A percentile compares a stretch with the other conserved stretches of the same genome.
Conservation (phyloP, 2,797 vertebrate genomes). For the Paramormyrops hopkinsi region DNA sequence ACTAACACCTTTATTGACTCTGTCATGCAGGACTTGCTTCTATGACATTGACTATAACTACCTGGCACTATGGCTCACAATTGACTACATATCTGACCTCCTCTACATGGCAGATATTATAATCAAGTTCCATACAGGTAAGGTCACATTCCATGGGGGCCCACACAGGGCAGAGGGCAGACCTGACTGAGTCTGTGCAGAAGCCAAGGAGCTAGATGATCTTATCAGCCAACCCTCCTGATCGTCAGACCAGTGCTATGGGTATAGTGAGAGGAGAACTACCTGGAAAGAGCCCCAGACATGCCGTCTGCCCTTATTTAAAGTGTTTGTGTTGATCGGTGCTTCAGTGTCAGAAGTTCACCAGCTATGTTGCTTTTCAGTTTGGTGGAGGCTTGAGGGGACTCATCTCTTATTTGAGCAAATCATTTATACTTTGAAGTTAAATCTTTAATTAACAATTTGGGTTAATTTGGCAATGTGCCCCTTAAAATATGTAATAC, state of each 20-base stretch:
- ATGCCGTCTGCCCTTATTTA: background rate
- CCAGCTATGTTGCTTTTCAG: background rate
- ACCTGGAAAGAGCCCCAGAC: background rate
- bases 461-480: background rate
- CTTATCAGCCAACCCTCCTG: background rate
- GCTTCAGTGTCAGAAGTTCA: background rate
- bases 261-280: background rate
- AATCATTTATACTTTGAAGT: background rate
- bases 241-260: background rate
- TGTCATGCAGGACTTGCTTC: constrained; percentile 70
- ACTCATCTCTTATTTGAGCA: background rate
- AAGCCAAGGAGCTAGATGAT: background rate
- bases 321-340: background rate
- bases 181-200: background rate
- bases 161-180: background rate
- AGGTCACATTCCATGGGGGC: constrained; percentile 5
- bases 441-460: background rate
- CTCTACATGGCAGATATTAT: constrained; percentile 72
- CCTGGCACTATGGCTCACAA: constrained; percentile 64
- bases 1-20: constrained; percentile 10
- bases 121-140: constrained; percentile 73
- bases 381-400: background rate
- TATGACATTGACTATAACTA: constrained; percentile 62
- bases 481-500: background rate
- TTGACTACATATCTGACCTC: constrained; percentile 76